A percentile compares a stretch with the other conserved stretches of the same genome.
Evolutionary conservation across 1,140 invertebrate genomes (phyloP).

Genomic region (Diachasma alloeum): DNA sequence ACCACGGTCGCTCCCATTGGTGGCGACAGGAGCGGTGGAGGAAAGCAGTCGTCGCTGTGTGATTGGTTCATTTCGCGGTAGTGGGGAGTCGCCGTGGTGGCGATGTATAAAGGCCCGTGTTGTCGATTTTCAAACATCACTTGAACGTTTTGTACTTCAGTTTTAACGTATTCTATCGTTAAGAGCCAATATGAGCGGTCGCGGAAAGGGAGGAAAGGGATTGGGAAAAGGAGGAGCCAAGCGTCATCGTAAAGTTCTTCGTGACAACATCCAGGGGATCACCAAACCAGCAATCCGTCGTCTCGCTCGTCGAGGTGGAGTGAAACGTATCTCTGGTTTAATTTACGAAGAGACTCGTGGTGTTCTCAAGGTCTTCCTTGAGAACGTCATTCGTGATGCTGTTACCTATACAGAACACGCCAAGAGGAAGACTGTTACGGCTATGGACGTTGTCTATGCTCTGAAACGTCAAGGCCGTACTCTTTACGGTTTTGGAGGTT

Average conservation of each 20-base stretch:
- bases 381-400: background rate
- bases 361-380: conserved; percentile 1
- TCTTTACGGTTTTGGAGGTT: background rate
- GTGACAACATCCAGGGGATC: conserved; percentile 5
- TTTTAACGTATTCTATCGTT: too few relatives aligned
- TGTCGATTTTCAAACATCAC: background rate
- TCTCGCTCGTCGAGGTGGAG: conserved; percentile 1
- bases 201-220: background rate
- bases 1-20: too few relatives aligned
- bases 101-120: too few relatives aligned
- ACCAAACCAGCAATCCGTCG: background rate
- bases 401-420: background rate
- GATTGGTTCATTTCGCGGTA: too few relatives aligned
- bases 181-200: background rate
- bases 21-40: too few relatives aligned
- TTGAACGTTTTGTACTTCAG: background rate
- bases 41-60: too few relatives aligned
- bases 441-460: conserved; percentile 2
- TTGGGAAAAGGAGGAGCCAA: conserved; percentile 8
- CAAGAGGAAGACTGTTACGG: background rate
- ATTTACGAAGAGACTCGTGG: conserved; percentile 7
- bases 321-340: background rate
- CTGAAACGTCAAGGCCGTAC: background rate
- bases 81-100: too few relatives aligned
- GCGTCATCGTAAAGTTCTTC: background rate